These are phyloP conservation scores for Psilanteris sp. DNA, from an alignment of 1,140 invertebrate genomes.

Conservation along the genomic window DNA sequence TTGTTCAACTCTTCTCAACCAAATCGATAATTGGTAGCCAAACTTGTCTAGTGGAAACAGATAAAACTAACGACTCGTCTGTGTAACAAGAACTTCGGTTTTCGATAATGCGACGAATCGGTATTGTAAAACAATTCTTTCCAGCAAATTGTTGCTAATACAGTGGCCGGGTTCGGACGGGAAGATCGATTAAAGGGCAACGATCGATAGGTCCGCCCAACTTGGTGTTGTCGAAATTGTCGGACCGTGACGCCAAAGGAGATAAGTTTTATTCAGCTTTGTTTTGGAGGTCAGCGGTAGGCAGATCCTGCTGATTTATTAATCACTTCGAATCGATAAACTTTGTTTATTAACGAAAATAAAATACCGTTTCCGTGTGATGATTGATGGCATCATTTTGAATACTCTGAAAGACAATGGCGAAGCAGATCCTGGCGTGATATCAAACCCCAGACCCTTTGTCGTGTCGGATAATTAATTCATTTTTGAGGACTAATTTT, in stretches of 20 bases:
- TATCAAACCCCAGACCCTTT: background rate
- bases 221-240: conserved; percentile 3
- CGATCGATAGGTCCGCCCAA: background rate
- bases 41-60: conserved; percentile 43
- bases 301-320: background rate
- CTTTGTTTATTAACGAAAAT: conserved; percentile 4
- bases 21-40: conserved; percentile 53
- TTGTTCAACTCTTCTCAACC: conserved; percentile 26
- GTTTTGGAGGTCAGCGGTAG: conserved; percentile 9
- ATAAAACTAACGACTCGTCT: conserved; percentile 31
- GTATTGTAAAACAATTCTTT: no score
- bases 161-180: conserved; percentile 4
- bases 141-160: conserved; percentile 42
- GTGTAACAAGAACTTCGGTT: conserved; percentile 28
- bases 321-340: background rate
- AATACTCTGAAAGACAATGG: no score
- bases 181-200: background rate
- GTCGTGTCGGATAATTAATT: no score
- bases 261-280: conserved; percentile 25
- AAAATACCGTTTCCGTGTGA: background rate
- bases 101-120: conserved; percentile 11
- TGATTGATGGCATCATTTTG: background rate
- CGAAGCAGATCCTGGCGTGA: background rate
- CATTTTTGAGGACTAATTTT: no score
- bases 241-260: background rate